Evolutionary conservation across 2,797 vertebrate species (phyloP), one percentile per base, ranked within the genome.

Genomic region (Lates japonicus): DNA sequence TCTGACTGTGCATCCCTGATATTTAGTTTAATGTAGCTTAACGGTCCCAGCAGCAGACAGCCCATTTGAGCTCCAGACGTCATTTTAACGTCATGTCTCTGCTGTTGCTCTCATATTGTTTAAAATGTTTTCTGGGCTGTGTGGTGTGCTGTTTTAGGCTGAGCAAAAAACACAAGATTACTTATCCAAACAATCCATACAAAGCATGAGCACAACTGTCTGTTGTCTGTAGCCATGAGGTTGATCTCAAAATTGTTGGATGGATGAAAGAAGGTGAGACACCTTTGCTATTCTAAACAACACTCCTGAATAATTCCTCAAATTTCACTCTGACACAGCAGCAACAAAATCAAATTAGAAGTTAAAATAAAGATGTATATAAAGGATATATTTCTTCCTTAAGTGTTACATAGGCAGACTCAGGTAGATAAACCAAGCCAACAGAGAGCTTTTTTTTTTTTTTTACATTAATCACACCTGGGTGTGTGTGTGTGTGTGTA

Each of bases 11-110:
- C 52, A 57, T 49, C 37, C 9, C 22, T 61, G 72, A 76, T 77
- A 74, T 78, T 64, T 55, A 74, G 70, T 31, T 82, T 65, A 69
- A 60, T 82, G 70, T 61, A 65, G 63, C 68, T 76, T 78, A 84
- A 82, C 81, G 83, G 72, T 78, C 31, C 70, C 63, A 42, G 49
- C n/a, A 51, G 83, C 63, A 80, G 76, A 85, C 39, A 25, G 9
- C 11, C 57, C 46, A 63, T 69, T 61, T 64, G 20, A 74, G 55
- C 66, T 44, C 3, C n/a, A 17, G 41, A 74, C 3, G 12, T 64
- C 67, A 58, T 65, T 74, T 68, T n/a, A 48, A 3, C 11, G 0
- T 78, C 70, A 64, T 59, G 66, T 71, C 64, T 63, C 51, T 52
- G 14, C 35, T 19, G 37, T 6, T 35, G n/a, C 41, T 46, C 66